Evolutionary conservation across 2,797 vertebrate species (phyloP).

Genomic region (Phyllotis vaccarum): DNA sequence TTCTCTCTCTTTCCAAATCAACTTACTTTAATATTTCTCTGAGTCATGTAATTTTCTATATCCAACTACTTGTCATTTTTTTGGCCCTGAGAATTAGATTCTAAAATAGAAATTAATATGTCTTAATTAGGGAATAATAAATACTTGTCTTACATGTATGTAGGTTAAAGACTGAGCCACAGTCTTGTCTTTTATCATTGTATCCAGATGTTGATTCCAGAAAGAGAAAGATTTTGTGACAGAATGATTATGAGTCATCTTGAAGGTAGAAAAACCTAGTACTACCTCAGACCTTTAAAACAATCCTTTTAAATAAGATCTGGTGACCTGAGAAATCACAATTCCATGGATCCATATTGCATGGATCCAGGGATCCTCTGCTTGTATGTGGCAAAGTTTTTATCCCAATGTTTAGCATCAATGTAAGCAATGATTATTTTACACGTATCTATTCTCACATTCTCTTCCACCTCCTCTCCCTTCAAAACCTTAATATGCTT

Average conservation of each 20-base stretch:
- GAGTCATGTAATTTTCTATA: not conserved
- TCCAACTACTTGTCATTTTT: not conserved
- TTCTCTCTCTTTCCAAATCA: not conserved
- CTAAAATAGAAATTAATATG: not conserved
- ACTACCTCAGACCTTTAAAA: not conserved
- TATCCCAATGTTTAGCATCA: not conserved
- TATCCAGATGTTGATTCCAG: not conserved
- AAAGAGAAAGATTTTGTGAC: not conserved
- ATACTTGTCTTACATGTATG: not conserved
- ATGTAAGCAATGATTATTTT: not conserved
- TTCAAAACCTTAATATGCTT: not conserved
- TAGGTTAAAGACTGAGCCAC: not conserved
- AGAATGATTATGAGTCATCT: not conserved
- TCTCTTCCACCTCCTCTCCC: not conserved
- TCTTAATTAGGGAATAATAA: not conserved
- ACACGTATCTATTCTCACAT: not conserved
- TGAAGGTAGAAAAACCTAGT: not conserved
- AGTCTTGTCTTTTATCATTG: not conserved
- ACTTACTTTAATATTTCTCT: not conserved
- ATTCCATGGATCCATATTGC: not conserved
- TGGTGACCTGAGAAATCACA: not conserved
- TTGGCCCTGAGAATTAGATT: not conserved
- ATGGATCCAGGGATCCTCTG: not conserved
- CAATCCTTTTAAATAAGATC: not conserved
- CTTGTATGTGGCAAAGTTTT: not conserved